Base-by-base conservation (phyloP, 92 coral and sea anemone genomes). In the Palythoa caribaeorum region DNA sequence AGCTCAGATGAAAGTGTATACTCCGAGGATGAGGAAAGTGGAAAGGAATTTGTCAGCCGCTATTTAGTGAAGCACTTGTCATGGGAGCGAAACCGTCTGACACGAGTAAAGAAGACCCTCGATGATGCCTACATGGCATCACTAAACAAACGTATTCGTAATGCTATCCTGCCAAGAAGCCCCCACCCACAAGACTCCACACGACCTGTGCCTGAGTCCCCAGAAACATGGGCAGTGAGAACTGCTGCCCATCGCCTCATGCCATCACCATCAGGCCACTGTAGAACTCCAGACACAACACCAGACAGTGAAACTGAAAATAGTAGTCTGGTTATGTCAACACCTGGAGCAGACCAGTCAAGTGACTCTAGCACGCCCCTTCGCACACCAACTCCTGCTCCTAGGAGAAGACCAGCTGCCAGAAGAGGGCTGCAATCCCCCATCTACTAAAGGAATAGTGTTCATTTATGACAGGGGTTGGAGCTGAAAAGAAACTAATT, bases 1-100 rank as follows among this genome's bases (percentile, higher is more conserved):
- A 69, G 73, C 38, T 69, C 73, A 20, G 73, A 69, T 21, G 73
- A 69, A 37, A 69, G 73, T 28, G 74, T 16, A 10, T 65, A 65
- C 71, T 65, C 60, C 13, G 60, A 54, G 60, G 60, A 54, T 54
- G 60, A 54, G 60, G 60, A 54, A 11, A 54, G 60, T 21, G 36
- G 71, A 65, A 3, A 19, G 37, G 38, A 51, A 11, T 51, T 51
- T 51, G 55, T 51, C 55, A 51, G 55, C 55, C 40, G 47, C 1
- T 71, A 71, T 14, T 9, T 11, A 12, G 51, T 71, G 13, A 71
- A 71, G 9, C 76, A 71, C 38, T 17, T 71, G 47, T 15, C 76
- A 8, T 71, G 76, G 76, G 76, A 73, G 44, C 8, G 77, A 16
- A 36, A 39, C 9, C 50, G 77, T 39, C 77, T 73, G 3, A 38